phyloP scores from a whole-genome alignment of 2,888 invertebrate genomes.

The Thalpophila matura region DNA sequence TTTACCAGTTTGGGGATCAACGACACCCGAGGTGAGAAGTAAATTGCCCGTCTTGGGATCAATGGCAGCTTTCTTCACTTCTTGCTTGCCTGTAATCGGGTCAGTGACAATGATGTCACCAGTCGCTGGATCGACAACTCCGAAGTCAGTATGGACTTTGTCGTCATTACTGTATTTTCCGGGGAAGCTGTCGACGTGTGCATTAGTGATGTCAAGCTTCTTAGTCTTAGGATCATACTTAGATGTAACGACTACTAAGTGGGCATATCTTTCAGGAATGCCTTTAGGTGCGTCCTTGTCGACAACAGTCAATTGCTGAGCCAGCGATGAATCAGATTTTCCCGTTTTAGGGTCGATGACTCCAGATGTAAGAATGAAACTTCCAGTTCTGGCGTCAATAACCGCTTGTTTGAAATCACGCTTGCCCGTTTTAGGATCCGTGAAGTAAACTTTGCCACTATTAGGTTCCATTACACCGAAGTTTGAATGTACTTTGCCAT shows the following conservation, averaged over 20 bases:
- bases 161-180: conserved; percentile 85
- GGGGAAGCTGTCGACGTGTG: conserved; percentile 82
- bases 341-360: conserved; percentile 92
- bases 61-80: conserved; percentile 91
- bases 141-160: conserved; percentile 91
- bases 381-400: conserved; percentile 90
- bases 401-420: conserved; percentile 91
- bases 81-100: conserved; percentile 92
- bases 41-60: conserved; percentile 92
- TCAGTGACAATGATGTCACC: conserved; percentile 91
- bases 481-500: conserved; percentile 93
- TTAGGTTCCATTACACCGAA: conserved; percentile 92
- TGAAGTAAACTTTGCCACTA: conserved; percentile 90
- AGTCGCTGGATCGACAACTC: conserved; percentile 90
- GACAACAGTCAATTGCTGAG: conserved; percentile 87
- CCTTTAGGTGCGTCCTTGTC: conserved; percentile 86
- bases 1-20: conserved; percentile 90
- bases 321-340: conserved; percentile 92
- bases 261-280: conserved; percentile 85
- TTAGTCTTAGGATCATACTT: conserved; percentile 91
- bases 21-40: conserved; percentile 89
- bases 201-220: conserved; percentile 88
- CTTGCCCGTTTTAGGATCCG: conserved; percentile 91
- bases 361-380: conserved; percentile 91
- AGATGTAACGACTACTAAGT: conserved; percentile 90